Evolutionary conservation across 2,797 vertebrate species (phyloP).

Genomic region (Chelonia mydas): DNA sequence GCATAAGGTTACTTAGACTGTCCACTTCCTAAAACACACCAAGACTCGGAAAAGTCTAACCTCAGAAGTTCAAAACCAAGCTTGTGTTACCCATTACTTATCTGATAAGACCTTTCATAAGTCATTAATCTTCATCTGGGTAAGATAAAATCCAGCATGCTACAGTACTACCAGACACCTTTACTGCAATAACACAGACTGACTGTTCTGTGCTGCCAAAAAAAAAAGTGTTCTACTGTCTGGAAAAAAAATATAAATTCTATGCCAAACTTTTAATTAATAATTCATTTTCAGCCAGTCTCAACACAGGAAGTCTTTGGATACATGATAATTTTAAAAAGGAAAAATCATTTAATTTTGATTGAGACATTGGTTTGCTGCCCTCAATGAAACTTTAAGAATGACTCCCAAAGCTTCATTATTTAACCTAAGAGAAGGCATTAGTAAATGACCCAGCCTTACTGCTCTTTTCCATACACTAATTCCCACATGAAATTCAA

Average conservation of each 20-base stretch:
- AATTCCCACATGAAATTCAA: not conserved
- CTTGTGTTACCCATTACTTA: slow-evolving; percentile 53
- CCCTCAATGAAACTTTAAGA: not conserved
- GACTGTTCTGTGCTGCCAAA: slow-evolving; percentile 17
- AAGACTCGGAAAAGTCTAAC: slow-evolving; percentile 46
- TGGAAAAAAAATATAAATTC: slow-evolving; percentile 19
- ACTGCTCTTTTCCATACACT: not conserved
- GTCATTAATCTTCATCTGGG: slow-evolving; percentile 53
- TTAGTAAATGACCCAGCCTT: not conserved
- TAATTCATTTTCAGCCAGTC: slow-evolving; percentile 58
- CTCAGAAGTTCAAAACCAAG: slow-evolving; percentile 51
- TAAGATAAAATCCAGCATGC: slow-evolving; percentile 44
- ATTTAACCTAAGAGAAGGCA: slow-evolving; percentile 6
- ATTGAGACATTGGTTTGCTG: slow-evolving; percentile 25
- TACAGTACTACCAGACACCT: slow-evolving; percentile 31
- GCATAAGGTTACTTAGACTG: not conserved
- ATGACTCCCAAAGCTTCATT: not conserved
- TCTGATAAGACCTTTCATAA: slow-evolving; percentile 63
- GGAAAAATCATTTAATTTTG: slow-evolving; percentile 23
- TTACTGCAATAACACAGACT: not conserved
- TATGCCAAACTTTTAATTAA: slow-evolving; percentile 40
- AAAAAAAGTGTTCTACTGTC: slow-evolving; percentile 7
- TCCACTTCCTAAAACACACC: not conserved
- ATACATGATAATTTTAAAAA: slow-evolving; percentile 40
- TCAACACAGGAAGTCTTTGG: slow-evolving; percentile 55